Evolutionary conservation across 1,140 invertebrate species (phyloP), one percentile per base, ranked within the genome.

Genomic region (Philotrypesis tridentata): DNA sequence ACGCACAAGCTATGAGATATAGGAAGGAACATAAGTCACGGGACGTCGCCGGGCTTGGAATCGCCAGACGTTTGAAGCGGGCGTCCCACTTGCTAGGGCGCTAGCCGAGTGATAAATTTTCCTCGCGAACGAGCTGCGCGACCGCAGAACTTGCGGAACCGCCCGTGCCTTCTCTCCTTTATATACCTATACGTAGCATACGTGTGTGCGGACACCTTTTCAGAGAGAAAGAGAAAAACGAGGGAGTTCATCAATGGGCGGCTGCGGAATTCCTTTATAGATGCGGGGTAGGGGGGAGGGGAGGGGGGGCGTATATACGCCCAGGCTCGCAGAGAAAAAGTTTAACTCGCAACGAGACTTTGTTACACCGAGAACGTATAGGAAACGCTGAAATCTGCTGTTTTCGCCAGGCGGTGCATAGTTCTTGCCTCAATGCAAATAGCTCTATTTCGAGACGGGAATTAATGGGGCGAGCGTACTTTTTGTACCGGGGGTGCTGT

Each of bases 11-110:
- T n/a, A n/a, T n/a, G n/a, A n/a, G n/a, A 12, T 73, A 4, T 29
- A 23, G 17, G 21, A 60, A 76, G 31, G 29, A 37, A 61, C 72
- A 81, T 81, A 81, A 81, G 80, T 81, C 80, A 81, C 63, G n/a
- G 55, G 60, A 1, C 0, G 8, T 29, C 67, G 67, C 21, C 25
- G 31, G 14, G 40, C 61, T 23, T 27, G 37, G 55, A 79, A 79
- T 71, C 40, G 48, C 78, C 25, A 5, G 72, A 8, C 40, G 23
- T 72, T 43, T 72, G 40, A 72, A 72, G 67, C 48, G 43, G 27
- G 12, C 33, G 63, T 78, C 23, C 40, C 17, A 43, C 23, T 27
- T 29, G 67, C 65, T 0, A 11, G 14, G 2, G 17, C 27, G n/a
- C 23, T 61, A 29, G 11, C 11, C 72, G 9, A 60, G 65, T 63